Conservation (phyloP, 2,113 vertebrate species). For the Oreocharis arfaki region DNA sequence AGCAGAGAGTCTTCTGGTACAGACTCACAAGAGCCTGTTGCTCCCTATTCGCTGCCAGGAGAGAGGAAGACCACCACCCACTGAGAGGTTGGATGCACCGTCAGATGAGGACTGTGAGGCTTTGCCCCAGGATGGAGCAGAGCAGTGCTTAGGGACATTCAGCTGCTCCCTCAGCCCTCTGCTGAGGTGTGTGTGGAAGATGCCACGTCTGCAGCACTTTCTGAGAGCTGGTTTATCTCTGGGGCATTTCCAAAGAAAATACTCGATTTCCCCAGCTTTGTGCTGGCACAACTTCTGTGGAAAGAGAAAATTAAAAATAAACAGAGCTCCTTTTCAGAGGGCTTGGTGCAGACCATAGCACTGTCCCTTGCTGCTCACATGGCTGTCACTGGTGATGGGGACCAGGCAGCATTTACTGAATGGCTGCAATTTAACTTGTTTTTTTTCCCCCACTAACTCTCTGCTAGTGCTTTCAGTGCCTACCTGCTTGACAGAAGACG, state of each 20-base stretch:
- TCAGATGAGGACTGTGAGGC: not conserved
- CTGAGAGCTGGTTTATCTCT: not conserved
- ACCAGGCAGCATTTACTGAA: not conserved
- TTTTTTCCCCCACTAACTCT: not conserved
- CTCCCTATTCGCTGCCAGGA: not conserved
- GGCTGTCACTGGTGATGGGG: not conserved
- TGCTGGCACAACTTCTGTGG: constrained; percentile 21
- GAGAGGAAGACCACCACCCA: not conserved
- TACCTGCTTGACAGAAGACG: not conserved
- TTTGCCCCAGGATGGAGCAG: not conserved
- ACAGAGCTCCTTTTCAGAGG: constrained; percentile 13
- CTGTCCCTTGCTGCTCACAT: not conserved
- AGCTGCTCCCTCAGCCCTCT: not conserved
- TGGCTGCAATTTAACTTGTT: not conserved
- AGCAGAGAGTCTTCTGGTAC: not conserved
- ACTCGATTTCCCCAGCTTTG: not conserved
- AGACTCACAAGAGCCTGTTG: not conserved
- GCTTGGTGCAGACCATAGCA: not conserved
- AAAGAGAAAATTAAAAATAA: constrained; percentile 29
- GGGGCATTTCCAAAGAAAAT: constrained; percentile 39
- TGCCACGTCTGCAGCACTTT: not conserved
- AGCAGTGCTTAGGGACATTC: not conserved
- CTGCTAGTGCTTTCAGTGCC: not conserved
- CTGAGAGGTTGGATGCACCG: fast-evolving
- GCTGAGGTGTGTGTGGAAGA: not conserved